Base-by-base conservation (phyloP, 2,113 vertebrate genomes). In the Natator depressus region DNA sequence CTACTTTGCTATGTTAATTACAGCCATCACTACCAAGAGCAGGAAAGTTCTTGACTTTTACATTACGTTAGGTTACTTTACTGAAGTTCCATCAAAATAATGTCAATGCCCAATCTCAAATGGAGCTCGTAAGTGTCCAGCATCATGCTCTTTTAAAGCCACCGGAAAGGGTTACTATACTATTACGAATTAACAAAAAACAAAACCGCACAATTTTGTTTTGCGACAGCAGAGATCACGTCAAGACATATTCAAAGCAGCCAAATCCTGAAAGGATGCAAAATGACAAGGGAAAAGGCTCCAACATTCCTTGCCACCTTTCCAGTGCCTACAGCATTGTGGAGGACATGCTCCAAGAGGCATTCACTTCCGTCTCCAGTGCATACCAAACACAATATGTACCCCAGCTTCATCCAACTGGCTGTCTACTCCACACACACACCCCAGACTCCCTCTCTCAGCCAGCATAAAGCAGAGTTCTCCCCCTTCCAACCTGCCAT, bases 331-430 rank as follows among this genome's bases (percentile, higher is more conserved):
- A 49, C 11, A 24, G 49, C 35, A 38, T 79, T 81, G n/a, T 8
- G 47, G 83, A 27, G 0, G 0, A 24, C 6, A 35, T 0, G 2
- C 6, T 35, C 35, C n/a, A 5, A 17, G 0, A 49, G 72, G 19
- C 3, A 1, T 5, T 24, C 17, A 51, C 47, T 38, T 49, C 5
- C 25, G 1, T 0, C 4, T 2, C 17, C 53, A 10, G 7, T 62
- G 75, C 0, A 54, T 11, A 46, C 8, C 2, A 1, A 38, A 0
- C 8, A 35, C 14, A 35, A 19, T 14, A 65, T 16, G 31, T n/a
- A 65, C 31, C 29, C 62, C 62, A 69, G n/a, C 17, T n/a, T 35
- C 16, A n/a, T 17, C 62, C 62, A 65, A 65, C 62, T n/a, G 31
- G 11, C 59, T 31, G 3, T 65, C 31, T 35, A 17, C 31, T 62